These are phyloP conservation scores for Cygnus olor DNA, from an alignment of 2,797 vertebrate genomes.

Conservation along the genomic window DNA sequence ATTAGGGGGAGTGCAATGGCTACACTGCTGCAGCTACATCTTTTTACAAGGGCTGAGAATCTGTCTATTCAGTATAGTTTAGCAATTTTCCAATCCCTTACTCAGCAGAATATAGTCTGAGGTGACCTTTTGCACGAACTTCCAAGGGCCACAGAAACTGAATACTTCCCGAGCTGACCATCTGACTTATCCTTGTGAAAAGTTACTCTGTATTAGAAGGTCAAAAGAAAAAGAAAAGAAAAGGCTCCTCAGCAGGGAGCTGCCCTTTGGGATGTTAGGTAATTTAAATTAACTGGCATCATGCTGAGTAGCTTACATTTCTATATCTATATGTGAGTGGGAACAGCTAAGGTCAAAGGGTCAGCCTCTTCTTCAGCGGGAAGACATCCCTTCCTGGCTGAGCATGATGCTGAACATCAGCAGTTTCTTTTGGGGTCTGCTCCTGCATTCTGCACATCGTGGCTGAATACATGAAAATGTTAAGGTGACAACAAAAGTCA, in stretches of 20 bases:
- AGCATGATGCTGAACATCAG: neutral
- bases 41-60: neutral
- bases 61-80: neutral
- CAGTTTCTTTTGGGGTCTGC: neutral
- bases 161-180: conserved; percentile 57
- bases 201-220: conserved; percentile 68
- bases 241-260: conserved; percentile 63
- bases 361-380: conserved; percentile 48
- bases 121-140: conserved; percentile 42
- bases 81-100: conserved; percentile 27
- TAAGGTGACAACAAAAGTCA: neutral
- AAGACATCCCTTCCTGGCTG: neutral
- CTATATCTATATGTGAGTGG: conserved; percentile 69
- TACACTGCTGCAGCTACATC: neutral
- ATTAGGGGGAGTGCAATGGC: neutral
- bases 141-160: conserved; percentile 52
- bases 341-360: conserved; percentile 66
- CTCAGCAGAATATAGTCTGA: conserved; percentile 48
- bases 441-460: neutral
- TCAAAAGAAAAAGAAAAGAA: conserved; percentile 67
- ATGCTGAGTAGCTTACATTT: conserved; percentile 71
- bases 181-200: conserved; percentile 64
- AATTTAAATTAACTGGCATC: conserved; percentile 71
- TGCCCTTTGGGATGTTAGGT: conserved; percentile 72
- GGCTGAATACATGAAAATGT: neutral